A percentile compares a stretch with the other conserved stretches of the same genome.
phyloP scores from a whole-genome alignment of 2,113 vertebrate genomes.

The Bubalus kerabau region DNA sequence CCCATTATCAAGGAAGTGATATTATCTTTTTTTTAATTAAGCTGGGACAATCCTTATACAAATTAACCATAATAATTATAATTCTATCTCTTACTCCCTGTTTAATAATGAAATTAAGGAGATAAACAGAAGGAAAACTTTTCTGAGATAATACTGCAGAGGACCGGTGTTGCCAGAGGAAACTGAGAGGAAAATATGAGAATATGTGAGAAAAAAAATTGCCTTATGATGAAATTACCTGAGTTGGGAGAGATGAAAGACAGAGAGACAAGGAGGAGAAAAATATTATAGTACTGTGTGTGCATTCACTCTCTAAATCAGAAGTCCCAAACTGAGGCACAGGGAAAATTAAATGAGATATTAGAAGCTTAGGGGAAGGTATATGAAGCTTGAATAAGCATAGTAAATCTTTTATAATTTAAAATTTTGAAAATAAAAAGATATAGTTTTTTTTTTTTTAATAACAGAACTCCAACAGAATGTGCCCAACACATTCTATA shows the following conservation, averaged over 20 bases:
- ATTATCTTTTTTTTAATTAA: not conserved
- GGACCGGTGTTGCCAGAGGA: not conserved
- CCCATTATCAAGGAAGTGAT: not conserved
- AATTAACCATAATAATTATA: not conserved
- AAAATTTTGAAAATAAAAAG: not conserved
- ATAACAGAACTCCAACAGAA: not conserved
- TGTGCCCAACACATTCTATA: not conserved
- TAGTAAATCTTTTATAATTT: not conserved
- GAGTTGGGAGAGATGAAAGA: not conserved
- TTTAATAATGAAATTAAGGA: not conserved
- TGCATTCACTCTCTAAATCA: not conserved
- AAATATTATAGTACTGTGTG: too few relatives aligned
- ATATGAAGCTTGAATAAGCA: not conserved
- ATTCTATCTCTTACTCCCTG: not conserved
- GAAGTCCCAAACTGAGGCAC: rapidly evolving
- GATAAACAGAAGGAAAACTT: not conserved
- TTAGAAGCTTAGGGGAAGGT: not conserved
- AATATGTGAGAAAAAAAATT: not conserved
- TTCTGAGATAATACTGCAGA: not conserved
- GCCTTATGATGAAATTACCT: not conserved
- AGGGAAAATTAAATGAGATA: not conserved
- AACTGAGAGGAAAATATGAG: not conserved
- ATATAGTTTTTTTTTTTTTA: not conserved
- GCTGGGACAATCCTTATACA: not conserved
- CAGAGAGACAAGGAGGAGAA: not conserved